Evolutionary conservation across 2,797 vertebrate genomes (phyloP).

Genomic region (Acanthis flammea): DNA sequence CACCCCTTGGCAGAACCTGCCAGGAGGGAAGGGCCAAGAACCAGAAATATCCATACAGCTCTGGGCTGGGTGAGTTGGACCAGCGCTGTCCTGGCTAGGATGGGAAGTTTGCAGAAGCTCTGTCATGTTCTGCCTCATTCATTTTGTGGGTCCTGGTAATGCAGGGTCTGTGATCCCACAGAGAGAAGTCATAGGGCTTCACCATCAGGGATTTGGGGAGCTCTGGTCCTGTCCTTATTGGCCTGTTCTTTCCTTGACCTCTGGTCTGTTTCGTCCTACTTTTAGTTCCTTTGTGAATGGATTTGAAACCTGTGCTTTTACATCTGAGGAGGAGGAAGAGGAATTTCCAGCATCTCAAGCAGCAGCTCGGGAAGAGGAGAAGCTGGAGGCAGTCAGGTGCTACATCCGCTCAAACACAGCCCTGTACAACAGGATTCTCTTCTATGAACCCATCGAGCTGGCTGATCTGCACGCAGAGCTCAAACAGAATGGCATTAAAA

Average conservation of each 20-base stretch:
- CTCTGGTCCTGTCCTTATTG: not conserved
- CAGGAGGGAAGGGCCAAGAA: not conserved
- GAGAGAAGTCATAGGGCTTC: not conserved
- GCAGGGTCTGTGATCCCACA: not conserved
- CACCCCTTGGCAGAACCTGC: not conserved
- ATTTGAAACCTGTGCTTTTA: constrained; percentile 58
- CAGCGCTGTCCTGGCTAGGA: accelerated
- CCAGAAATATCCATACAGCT: not conserved
- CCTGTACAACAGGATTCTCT: constrained; percentile 84
- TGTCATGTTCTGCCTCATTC: not conserved
- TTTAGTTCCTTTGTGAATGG: constrained; percentile 67
- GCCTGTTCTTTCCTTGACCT: not conserved
- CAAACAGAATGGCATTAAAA: constrained; percentile 82
- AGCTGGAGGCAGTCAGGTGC: constrained; percentile 75
- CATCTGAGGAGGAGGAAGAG: constrained; percentile 76
- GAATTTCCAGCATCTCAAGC: constrained; percentile 82
- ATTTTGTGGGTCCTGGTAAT: not conserved
- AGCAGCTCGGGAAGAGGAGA: constrained; percentile 68
- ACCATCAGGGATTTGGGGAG: not conserved
- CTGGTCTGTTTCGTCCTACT: not conserved
- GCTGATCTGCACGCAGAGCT: constrained; percentile 81
- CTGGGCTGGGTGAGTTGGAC: not conserved
- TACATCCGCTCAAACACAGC: constrained; percentile 82
- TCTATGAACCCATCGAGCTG: constrained; percentile 90
- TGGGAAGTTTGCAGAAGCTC: not conserved